phyloP scores from a whole-genome alignment of 1,140 invertebrate species.

The Sycobia sp. region DNA sequence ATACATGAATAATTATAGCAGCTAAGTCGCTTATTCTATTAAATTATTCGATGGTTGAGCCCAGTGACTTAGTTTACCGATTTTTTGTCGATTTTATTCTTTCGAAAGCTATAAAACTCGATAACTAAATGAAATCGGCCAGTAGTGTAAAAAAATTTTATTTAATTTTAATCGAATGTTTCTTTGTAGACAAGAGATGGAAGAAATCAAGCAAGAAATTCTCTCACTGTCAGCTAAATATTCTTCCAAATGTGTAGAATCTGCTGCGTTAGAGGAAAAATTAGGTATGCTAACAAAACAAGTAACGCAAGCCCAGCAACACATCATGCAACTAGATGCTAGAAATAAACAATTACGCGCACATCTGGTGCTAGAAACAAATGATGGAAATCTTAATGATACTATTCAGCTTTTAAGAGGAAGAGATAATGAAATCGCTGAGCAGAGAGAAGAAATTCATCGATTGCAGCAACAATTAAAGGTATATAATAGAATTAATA shows the following conservation, averaged over 20 bases:
- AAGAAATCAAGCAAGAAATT: slow-evolving; percentile 84
- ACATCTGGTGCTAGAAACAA: slow-evolving; percentile 71
- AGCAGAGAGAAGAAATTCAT: slow-evolving; percentile 58
- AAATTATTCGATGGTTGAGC: no score
- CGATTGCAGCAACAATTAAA: slow-evolving; percentile 58
- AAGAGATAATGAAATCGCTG: slow-evolving; percentile 55
- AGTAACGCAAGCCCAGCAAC: slow-evolving; percentile 78
- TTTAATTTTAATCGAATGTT: no score
- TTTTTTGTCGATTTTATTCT: no score
- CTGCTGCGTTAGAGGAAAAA: slow-evolving; percentile 83
- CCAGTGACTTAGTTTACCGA: no score
- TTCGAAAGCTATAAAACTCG: no score
- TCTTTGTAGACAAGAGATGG: slow-evolving; percentile 75
- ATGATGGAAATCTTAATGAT: slow-evolving; percentile 50
- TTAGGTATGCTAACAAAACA: slow-evolving; percentile 77
- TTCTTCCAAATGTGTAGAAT: slow-evolving; percentile 89
- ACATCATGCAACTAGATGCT: slow-evolving; percentile 77
- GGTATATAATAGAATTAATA: no score
- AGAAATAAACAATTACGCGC: slow-evolving; percentile 78
- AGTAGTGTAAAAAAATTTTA: no score
- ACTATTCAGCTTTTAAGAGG: slow-evolving; percentile 52
- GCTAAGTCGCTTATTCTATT: no score
- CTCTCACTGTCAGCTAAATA: slow-evolving; percentile 87
- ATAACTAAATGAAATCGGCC: no score
- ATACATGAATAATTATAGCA: no score